Percentiles rank a stretch among this genome's conserved stretches.
These are phyloP conservation scores for Anthoscopus minutus DNA, from an alignment of 2,113 vertebrate genomes.

Conservation along the genomic window DNA sequence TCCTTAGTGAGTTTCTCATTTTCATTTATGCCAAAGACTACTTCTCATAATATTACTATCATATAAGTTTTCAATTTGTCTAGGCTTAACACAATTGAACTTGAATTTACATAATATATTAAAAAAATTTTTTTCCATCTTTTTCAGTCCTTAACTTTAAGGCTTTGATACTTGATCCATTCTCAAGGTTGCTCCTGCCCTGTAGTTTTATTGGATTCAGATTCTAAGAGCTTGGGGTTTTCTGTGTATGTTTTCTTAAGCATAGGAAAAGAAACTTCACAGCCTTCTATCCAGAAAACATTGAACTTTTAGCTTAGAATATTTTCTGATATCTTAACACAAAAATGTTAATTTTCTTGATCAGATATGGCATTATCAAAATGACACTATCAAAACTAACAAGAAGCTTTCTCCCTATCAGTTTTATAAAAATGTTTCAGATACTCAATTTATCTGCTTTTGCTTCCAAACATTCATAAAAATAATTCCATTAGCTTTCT, in stretches of 20 bases:
- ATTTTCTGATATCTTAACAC: neutral
- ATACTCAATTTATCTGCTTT: neutral
- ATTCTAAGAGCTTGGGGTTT: neutral
- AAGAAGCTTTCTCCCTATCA: fast-evolving
- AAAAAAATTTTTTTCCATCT: neutral
- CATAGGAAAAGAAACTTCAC: neutral
- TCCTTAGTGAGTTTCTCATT: neutral
- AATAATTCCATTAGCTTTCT: neutral
- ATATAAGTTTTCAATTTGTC: neutral
- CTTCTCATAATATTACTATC: neutral
- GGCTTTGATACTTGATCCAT: neutral
- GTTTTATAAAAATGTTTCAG: neutral
- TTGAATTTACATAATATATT: neutral
- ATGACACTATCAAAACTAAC: neutral
- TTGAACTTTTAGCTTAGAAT: neutral
- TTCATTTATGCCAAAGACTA: neutral
- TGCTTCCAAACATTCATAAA: neutral
- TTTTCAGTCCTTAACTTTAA: neutral
- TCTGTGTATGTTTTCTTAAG: neutral
- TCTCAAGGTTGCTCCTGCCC: neutral
- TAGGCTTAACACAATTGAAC: neutral
- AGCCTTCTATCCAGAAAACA: neutral
- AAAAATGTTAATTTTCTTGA: neutral
- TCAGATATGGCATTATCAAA: neutral
- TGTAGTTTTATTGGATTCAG: neutral